These are phyloP conservation scores for Chlorocebus sabaeus DNA, from an alignment of 2,113 vertebrate species.

Conservation along the genomic window DNA sequence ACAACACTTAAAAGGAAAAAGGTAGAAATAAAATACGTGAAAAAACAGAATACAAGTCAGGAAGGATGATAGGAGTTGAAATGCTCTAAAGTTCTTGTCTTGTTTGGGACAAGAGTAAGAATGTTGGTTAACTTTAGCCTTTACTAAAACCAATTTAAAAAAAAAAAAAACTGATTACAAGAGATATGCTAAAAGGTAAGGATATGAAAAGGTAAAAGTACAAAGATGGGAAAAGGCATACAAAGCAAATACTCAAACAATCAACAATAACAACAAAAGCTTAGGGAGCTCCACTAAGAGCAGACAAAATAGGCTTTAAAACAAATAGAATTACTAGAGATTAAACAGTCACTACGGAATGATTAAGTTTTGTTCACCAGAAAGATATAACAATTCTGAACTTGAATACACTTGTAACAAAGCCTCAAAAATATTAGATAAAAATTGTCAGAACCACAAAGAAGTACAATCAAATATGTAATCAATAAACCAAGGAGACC, in stretches of 20 bases:
- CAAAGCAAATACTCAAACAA: background rate
- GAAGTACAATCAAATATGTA: background rate
- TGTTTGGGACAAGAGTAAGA: background rate
- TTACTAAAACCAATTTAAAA: background rate
- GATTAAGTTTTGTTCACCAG: background rate
- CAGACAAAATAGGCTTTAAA: constrained; percentile 24
- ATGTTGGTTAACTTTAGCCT: background rate
- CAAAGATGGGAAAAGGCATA: background rate
- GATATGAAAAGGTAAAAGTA: background rate
- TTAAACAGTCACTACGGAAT: background rate
- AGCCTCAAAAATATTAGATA: background rate
- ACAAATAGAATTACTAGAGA: background rate
- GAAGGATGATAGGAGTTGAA: background rate
- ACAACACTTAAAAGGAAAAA: background rate
- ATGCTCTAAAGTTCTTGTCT: background rate
- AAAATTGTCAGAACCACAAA: background rate
- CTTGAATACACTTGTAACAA: background rate
- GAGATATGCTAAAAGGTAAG: background rate
- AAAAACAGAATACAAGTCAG: background rate
- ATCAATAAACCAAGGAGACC: background rate
- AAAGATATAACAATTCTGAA: background rate
- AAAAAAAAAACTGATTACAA: background rate
- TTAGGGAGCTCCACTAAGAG: background rate
- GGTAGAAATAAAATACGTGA: background rate
- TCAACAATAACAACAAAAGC: background rate